Conservation (phyloP, 1,140 invertebrate species). For the Lasioglossum baleicum region DNA sequence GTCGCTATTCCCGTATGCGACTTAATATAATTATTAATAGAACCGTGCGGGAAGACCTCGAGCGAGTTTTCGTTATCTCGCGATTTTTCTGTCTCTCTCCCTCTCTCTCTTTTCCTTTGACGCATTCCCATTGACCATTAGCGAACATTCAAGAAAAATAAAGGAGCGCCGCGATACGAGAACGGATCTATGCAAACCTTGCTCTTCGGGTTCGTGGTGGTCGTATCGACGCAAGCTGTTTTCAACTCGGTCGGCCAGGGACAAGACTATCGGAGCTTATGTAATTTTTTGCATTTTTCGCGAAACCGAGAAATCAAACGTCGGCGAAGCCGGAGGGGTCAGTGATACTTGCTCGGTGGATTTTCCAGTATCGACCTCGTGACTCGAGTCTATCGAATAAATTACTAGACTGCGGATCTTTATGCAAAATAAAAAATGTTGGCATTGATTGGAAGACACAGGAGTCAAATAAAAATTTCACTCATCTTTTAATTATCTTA, state of each 20-base stretch:
- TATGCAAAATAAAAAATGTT: no score
- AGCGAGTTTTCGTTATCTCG: conserved; percentile 4
- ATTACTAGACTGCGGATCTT: no score
- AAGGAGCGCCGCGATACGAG: conserved; percentile 30
- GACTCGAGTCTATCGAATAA: no score
- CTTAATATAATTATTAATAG: background rate
- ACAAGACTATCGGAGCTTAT: conserved; percentile 8
- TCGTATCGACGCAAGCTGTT: conserved; percentile 15
- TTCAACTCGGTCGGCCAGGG: conserved; percentile 4
- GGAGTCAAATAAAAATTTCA: no score
- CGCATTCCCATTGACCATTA: conserved; percentile 16
- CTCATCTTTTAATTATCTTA: no score
- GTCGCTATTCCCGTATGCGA: background rate
- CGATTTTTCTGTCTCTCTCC: background rate
- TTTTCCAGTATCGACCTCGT: no score
- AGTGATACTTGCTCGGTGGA: background rate
- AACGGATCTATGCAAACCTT: background rate
- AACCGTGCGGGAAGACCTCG: background rate
- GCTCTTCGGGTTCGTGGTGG: background rate
- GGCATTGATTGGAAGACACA: no score
- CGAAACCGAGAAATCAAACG: background rate
- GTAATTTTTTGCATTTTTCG: background rate
- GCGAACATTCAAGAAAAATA: conserved; percentile 22
- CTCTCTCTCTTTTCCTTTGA: background rate
- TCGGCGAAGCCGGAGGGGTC: background rate